A percentile compares a stretch with the other conserved stretches of the same genome.
Conservation (phyloP, 2,888 invertebrate genomes). For the Hydriomena furcata region DNA sequence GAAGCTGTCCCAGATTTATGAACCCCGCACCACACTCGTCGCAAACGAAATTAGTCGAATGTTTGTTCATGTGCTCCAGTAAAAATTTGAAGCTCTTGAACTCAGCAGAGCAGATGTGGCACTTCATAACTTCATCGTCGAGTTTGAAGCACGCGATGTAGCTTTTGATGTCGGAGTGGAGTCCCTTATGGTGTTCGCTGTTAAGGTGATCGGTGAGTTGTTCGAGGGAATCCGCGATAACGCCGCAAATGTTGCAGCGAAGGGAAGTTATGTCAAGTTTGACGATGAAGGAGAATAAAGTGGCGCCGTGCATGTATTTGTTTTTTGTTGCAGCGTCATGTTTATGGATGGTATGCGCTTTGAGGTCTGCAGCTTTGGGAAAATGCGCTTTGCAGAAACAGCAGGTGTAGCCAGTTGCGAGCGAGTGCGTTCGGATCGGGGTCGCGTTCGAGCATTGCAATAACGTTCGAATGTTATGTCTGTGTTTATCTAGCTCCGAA, state of each 20-base stretch:
- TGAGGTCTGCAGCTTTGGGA: slow-evolving; percentile 37
- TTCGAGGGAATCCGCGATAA: slow-evolving; percentile 35
- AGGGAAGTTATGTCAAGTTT: slow-evolving; percentile 53
- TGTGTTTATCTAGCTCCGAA: slow-evolving; percentile 22
- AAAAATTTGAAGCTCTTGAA: slow-evolving; percentile 57
- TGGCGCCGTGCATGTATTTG: slow-evolving; percentile 15
- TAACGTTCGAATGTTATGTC: slow-evolving; percentile 18
- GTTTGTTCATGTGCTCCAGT: slow-evolving; percentile 65
- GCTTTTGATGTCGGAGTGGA: slow-evolving; percentile 47
- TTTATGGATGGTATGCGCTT: slow-evolving; percentile 33
- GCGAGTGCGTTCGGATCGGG: slow-evolving; percentile 38
- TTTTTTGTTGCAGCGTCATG: slow-evolving; percentile 22
- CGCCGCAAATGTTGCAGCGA: slow-evolving; percentile 46
- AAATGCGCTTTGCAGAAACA: slow-evolving; percentile 38
- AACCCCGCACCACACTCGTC: slow-evolving; percentile 47
- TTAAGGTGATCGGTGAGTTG: slow-evolving; percentile 32
- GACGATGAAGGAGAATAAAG: slow-evolving; percentile 41
- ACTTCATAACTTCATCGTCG: slow-evolving; percentile 50
- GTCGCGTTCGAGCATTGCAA: slow-evolving; percentile 52
- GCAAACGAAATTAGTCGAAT: slow-evolving; percentile 59
- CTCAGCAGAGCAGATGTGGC: slow-evolving; percentile 51
- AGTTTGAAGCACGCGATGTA: slow-evolving; percentile 63
- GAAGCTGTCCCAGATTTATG: slow-evolving; percentile 38
- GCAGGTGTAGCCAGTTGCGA: slow-evolving; percentile 41
- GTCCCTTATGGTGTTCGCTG: slow-evolving; percentile 38